Conservation (phyloP, 1,140 invertebrate genomes). For the Plutomurus gul region DNA sequence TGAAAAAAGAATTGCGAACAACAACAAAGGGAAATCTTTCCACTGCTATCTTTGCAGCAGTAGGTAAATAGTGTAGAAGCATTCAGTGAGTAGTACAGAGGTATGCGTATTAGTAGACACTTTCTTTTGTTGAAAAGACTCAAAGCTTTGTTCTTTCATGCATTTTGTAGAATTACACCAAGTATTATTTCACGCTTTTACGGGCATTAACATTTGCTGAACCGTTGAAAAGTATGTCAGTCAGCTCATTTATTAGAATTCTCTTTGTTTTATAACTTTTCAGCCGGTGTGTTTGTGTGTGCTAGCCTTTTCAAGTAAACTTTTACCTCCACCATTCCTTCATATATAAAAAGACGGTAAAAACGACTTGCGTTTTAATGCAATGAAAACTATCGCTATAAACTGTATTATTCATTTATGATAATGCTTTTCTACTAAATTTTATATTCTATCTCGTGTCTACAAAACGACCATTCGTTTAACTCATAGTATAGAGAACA, state of each 20-base stretch:
- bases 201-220: background rate
- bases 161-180: background rate
- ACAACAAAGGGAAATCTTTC: no score
- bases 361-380: background rate
- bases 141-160: background rate
- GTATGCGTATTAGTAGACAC: no score
- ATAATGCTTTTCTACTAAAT: constrained; percentile 2
- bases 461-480: no score
- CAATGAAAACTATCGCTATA: constrained; percentile 10
- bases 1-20: no score
- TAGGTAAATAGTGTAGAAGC: no score
- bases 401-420: constrained; percentile 20
- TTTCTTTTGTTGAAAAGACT: background rate
- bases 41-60: no score
- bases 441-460: background rate
- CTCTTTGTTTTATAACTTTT: background rate
- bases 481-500: no score
- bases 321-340: background rate
- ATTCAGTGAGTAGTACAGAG: no score
- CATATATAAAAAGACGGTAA: background rate
- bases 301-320: background rate
- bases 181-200: background rate
- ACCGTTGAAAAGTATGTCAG: background rate
- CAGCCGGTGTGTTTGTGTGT: background rate
- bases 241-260: constrained; percentile 12